phyloP scores from a whole-genome alignment of 2,888 invertebrate species.

The Parnassius apollo region DNA sequence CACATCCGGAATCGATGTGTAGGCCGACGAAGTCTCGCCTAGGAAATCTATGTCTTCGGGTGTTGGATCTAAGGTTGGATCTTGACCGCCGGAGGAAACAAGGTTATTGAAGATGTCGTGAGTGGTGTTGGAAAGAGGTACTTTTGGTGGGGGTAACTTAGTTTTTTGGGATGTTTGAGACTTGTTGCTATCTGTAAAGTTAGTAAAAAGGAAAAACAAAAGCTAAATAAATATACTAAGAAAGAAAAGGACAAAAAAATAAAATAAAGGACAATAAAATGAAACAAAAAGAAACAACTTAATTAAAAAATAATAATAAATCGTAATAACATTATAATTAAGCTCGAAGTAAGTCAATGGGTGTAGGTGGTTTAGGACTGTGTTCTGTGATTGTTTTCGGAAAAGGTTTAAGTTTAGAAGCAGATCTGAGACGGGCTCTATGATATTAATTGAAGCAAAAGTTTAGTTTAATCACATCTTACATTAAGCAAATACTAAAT shows the following conservation, averaged over 20 bases:
- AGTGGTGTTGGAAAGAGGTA: constrained; percentile 36
- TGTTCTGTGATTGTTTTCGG: too few relatives aligned
- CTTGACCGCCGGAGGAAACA: constrained; percentile 45
- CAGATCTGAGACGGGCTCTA: too few relatives aligned
- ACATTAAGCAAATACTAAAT: too few relatives aligned
- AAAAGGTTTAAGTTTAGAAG: too few relatives aligned
- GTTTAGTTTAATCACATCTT: too few relatives aligned
- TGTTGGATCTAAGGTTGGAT: constrained; percentile 36
- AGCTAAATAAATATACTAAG: constrained; percentile 14
- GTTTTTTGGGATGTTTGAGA: constrained; percentile 16
- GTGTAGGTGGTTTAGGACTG: too few relatives aligned
- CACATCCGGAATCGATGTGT: constrained; percentile 52
- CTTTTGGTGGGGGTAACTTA: constrained; percentile 4
- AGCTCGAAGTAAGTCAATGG: too few relatives aligned
- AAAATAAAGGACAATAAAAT: constrained; percentile 3
- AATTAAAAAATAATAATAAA: too few relatives aligned
- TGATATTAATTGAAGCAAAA: too few relatives aligned
- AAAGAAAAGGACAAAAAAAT: constrained; percentile 8
- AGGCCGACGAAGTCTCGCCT: constrained; percentile 71
- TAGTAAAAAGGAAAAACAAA: constrained; percentile 24
- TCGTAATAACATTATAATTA: too few relatives aligned
- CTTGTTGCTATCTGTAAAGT: constrained; percentile 15
- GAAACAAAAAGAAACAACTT: not conserved
- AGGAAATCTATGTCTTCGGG: constrained; percentile 57
- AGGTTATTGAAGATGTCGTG: constrained; percentile 63